Evolutionary conservation across 2,113 vertebrate genomes (phyloP).

Genomic region (Callopanchax toddi): DNA sequence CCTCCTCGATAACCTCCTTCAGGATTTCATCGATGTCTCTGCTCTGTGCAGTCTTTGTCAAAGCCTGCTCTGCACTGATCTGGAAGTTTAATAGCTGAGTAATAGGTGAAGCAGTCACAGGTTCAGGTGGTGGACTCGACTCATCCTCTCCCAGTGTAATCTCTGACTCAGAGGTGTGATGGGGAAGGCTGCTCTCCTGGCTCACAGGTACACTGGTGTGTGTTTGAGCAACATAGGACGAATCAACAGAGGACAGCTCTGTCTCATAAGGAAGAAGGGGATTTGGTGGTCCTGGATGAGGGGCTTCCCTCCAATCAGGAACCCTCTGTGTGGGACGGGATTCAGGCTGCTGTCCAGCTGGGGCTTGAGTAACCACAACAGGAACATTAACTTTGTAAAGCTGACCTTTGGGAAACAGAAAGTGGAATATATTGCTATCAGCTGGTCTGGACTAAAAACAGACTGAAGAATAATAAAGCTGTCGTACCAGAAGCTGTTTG

Average conservation of each 20-base stretch:
- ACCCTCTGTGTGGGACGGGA: conserved; percentile 76
- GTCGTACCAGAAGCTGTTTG: conserved; percentile 73
- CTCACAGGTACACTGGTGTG: conserved; percentile 6
- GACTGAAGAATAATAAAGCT: too few species aligned
- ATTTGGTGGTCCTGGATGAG: conserved; percentile 35
- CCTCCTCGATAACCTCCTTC: conserved; percentile 68
- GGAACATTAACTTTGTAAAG: conserved; percentile 94
- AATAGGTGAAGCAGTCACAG: conserved; percentile 30
- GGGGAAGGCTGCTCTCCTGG: conserved; percentile 26
- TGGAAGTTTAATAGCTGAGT: conserved; percentile 52
- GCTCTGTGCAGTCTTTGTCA: conserved; percentile 21
- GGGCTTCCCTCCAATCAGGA: too few species aligned
- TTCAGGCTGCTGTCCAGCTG: conserved; percentile 74
- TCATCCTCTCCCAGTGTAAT: conserved; percentile 48
- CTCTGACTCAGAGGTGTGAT: conserved; percentile 34
- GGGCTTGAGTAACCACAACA: conserved; percentile 88
- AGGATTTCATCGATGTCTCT: conserved; percentile 69
- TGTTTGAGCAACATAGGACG: conserved; percentile 21
- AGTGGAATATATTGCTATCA: neutral
- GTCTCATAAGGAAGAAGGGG: conserved; percentile 43
- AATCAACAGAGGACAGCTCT: conserved; percentile 38
- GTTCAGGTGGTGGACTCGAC: conserved; percentile 57
- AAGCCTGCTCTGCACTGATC: conserved; percentile 46
- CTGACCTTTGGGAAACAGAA: conserved; percentile 79
- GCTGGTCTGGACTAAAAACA: neutral